phyloP scores from a whole-genome alignment of 2,888 invertebrate species.

The Ennomos erosarius region DNA sequence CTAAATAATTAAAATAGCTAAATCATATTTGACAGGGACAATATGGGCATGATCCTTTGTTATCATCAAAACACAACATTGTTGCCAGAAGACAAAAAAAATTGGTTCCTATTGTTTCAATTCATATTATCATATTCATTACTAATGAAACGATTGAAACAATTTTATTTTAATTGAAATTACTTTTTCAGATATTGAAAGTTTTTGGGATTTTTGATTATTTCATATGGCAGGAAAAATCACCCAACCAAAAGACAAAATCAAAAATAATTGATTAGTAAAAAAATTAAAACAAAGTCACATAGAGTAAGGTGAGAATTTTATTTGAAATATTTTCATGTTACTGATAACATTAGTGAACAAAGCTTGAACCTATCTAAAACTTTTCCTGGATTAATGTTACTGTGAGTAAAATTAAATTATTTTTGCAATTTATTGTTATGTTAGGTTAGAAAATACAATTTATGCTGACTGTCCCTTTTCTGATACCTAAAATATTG shows the following conservation, averaged over 20 bases:
- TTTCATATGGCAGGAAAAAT: constrained; percentile 18
- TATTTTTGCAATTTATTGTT: constrained; percentile 48
- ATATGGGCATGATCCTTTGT: too few relatives aligned
- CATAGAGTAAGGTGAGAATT: constrained; percentile 22
- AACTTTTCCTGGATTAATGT: constrained; percentile 21
- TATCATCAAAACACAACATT: too few relatives aligned
- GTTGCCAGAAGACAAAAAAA: too few relatives aligned
- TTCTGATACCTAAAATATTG: constrained; percentile 63
- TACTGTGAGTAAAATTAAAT: constrained; percentile 65
- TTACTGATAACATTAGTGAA: constrained; percentile 11
- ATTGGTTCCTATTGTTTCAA: too few relatives aligned
- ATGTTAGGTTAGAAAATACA: constrained; percentile 80
- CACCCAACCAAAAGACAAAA: constrained; percentile 11
- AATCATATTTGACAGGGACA: too few relatives aligned
- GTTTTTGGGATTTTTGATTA: too few relatives aligned
- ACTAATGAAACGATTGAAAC: too few relatives aligned
- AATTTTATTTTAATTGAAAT: too few relatives aligned
- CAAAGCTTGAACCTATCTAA: background rate
- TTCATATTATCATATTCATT: too few relatives aligned
- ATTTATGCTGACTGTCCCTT: constrained; percentile 76
- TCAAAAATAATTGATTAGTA: too few relatives aligned
- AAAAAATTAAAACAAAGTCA: constrained; percentile 2
- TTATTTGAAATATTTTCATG: constrained; percentile 19
- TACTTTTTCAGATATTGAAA: too few relatives aligned
- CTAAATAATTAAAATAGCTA: too few relatives aligned